Conservation (phyloP, 2,113 vertebrate genomes). For the Ophthalmolycus amberensis region DNA sequence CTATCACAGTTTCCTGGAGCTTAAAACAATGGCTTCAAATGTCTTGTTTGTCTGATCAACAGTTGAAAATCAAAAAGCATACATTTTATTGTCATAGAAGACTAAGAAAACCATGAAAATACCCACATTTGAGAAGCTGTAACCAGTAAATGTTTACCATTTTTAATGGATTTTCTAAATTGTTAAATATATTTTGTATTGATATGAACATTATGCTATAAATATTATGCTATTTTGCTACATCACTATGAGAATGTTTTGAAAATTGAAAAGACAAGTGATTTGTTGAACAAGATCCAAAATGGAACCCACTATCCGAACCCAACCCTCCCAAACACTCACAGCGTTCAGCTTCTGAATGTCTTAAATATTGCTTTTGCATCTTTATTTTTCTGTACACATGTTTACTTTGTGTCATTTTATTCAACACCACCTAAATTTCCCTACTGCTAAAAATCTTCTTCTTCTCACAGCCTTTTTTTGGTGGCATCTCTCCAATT, state of each 20-base stretch:
- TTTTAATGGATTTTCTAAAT: not conserved
- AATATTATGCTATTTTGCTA: not conserved
- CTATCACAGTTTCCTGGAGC: not conserved
- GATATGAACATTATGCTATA: no score
- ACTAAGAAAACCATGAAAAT: not conserved
- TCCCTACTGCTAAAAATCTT: not conserved
- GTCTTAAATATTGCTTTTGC: not conserved
- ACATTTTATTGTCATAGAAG: not conserved
- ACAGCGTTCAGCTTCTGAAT: not conserved
- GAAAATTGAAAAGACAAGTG: not conserved
- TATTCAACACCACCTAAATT: not conserved
- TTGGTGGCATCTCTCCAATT: not conserved
- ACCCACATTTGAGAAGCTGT: not conserved
- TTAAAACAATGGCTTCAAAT: not conserved
- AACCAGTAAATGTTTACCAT: not conserved
- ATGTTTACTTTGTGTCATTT: not conserved
- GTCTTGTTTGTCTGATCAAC: not conserved
- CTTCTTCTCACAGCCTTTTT: not conserved
- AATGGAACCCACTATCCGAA: not conserved
- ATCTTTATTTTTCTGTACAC: not conserved
- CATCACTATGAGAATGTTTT: not conserved
- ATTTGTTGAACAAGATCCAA: slow-evolving; percentile 12
- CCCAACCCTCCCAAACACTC: not conserved
- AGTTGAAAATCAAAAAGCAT: not conserved
- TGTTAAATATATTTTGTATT: not conserved